Conservation (phyloP, 2,113 vertebrate species). For the Mesitornis unicolor region DNA sequence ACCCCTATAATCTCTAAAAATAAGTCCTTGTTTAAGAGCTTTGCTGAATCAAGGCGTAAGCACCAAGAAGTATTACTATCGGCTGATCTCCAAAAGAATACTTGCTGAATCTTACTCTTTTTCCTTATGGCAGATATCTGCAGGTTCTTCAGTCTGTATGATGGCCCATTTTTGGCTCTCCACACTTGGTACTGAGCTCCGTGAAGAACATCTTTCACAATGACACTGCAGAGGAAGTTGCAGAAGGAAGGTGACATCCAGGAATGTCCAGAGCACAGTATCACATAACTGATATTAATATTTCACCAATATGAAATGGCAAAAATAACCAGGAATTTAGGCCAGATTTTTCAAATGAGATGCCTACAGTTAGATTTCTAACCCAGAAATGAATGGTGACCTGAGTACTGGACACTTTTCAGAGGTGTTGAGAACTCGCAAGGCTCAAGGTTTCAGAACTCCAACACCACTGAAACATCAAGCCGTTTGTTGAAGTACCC, state of each 20-base stretch:
- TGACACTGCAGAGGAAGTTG: background rate
- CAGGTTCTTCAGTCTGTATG: background rate
- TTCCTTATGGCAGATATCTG: background rate
- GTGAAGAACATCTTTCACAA: background rate
- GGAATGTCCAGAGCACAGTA: background rate
- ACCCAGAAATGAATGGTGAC: background rate
- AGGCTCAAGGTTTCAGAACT: background rate
- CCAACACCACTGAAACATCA: background rate
- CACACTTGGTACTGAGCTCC: background rate
- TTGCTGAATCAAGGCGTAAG: background rate
- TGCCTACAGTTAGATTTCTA: background rate
- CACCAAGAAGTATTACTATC: background rate
- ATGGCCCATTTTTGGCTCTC: background rate
- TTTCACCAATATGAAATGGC: background rate
- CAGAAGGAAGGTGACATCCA: background rate
- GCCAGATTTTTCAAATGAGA: background rate
- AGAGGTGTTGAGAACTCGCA: background rate
- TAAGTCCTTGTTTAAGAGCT: background rate
- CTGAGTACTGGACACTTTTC: background rate
- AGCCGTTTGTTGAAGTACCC: background rate
- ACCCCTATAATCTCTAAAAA: background rate
- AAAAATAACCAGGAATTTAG: background rate
- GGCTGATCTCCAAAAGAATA: background rate
- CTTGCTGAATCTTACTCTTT: background rate
- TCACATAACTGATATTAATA: background rate